Evolutionary conservation across 2,797 vertebrate species (phyloP).

Genomic region (Macrochelys suwanniensis): DNA sequence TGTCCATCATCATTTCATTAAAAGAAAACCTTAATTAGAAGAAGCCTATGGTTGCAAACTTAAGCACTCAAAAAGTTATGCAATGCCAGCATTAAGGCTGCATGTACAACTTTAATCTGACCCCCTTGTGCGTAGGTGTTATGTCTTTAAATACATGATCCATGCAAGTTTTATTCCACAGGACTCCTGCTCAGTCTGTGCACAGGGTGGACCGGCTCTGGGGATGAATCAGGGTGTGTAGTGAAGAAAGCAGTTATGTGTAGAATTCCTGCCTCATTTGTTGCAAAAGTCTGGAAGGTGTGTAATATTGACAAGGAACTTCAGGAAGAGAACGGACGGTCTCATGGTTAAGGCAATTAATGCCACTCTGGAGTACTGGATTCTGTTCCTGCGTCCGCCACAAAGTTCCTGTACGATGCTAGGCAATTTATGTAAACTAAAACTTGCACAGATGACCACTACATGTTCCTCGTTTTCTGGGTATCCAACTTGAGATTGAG

Average conservation of each 20-base stretch:
- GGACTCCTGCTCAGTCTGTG: background rate
- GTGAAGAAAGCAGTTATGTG: background rate
- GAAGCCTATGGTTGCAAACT: background rate
- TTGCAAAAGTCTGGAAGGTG: fast-evolving
- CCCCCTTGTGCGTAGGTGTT: background rate
- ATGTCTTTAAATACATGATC: background rate
- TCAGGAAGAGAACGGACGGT: fast-evolving
- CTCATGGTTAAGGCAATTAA: fast-evolving
- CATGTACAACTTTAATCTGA: background rate
- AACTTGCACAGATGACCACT: background rate
- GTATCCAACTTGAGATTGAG: background rate
- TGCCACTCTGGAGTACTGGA: background rate
- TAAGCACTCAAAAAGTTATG: background rate
- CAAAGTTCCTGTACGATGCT: fast-evolving
- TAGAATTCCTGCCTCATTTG: background rate
- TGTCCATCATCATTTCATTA: fast-evolving
- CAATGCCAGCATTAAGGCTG: background rate
- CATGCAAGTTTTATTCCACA: no score
- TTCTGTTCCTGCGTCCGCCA: background rate
- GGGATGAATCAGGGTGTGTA: background rate
- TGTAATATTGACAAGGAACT: background rate
- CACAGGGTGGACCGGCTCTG: background rate
- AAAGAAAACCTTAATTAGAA: background rate
- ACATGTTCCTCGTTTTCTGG: background rate
- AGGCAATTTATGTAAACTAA: no score